Evolutionary conservation across 2,888 invertebrate species (phyloP).

Genomic region (Didymodactylos carnosus): DNA sequence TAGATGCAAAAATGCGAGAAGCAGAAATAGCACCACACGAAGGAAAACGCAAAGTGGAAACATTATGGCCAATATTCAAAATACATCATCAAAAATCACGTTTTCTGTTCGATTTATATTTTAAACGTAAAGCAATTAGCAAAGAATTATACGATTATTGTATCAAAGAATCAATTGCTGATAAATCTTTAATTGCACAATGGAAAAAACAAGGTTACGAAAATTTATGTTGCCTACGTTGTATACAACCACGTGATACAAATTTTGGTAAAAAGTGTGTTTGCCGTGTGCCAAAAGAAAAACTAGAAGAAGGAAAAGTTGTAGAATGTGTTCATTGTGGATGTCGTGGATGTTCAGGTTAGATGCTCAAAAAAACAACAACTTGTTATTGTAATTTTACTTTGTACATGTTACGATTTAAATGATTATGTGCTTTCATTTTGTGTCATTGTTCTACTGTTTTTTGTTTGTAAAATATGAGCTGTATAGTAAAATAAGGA

Average conservation of each 20-base stretch:
- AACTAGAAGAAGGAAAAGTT: conserved; percentile 58
- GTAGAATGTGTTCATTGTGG: conserved; percentile 74
- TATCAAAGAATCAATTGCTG: conserved; percentile 80
- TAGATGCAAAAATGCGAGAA: conserved; percentile 98
- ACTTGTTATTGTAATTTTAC: too few relatives aligned
- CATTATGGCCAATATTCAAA: conserved; percentile 94
- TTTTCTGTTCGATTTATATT: conserved; percentile 86
- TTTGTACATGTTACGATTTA: too few relatives aligned
- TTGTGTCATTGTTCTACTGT: too few relatives aligned
- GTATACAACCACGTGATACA: conserved; percentile 90
- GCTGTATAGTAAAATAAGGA: too few relatives aligned
- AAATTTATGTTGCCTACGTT: conserved; percentile 84
- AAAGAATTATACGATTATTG: conserved; percentile 86
- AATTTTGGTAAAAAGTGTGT: conserved; percentile 98
- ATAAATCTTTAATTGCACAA: conserved; percentile 79
- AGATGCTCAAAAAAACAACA: too few relatives aligned
- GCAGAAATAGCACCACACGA: conserved; percentile 98
- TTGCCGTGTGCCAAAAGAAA: conserved; percentile 87
- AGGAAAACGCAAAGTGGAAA: conserved; percentile 91
- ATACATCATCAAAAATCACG: conserved; percentile 92
- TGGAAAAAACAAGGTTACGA: conserved; percentile 77
- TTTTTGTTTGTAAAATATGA: too few relatives aligned
- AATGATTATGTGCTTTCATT: too few relatives aligned
- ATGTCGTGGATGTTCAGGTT: conserved; percentile 89
- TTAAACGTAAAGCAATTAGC: conserved; percentile 81